A percentile compares a stretch with the other conserved stretches of the same genome.
Evolutionary conservation across 2,888 invertebrate species (phyloP).

Genomic region (Laspeyria flexula): DNA sequence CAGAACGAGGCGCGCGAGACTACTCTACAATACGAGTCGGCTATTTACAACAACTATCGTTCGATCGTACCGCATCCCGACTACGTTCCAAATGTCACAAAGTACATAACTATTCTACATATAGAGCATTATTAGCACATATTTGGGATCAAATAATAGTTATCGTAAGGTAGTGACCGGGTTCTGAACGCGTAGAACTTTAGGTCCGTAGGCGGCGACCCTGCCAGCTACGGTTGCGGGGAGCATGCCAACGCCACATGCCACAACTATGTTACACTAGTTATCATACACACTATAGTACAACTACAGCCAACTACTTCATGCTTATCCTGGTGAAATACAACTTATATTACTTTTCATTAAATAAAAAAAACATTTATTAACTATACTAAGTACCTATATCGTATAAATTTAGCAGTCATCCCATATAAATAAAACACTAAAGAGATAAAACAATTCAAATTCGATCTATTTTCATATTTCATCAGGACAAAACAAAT

Average conservation of each 20-base stretch:
- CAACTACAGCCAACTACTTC: constrained; percentile 59
- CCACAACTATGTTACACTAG: constrained; percentile 66
- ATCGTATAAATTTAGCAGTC: not conserved
- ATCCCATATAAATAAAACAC: not conserved
- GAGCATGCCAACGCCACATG: constrained; percentile 83
- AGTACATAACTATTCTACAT: constrained; percentile 34
- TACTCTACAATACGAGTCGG: too few relatives aligned
- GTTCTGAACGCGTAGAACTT: constrained; percentile 68
- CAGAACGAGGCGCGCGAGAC: constrained; percentile 48
- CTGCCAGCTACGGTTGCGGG: constrained; percentile 68
- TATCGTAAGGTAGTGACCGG: constrained; percentile 37
- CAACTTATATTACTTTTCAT: too few relatives aligned
- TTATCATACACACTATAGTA: constrained; percentile 33
- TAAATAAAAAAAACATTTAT: too few relatives aligned
- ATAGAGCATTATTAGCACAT: constrained; percentile 31
- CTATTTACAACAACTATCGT: constrained; percentile 39
- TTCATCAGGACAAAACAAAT: constrained; percentile 56
- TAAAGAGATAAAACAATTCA: constrained; percentile 1
- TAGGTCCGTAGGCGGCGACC: constrained; percentile 61
- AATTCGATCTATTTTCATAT: constrained; percentile 15
- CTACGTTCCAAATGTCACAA: constrained; percentile 30
- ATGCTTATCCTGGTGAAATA: constrained; percentile 58
- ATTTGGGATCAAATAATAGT: constrained; percentile 44
- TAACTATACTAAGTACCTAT: too few relatives aligned
- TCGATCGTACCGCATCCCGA: constrained; percentile 45